Evolutionary conservation across 2,113 vertebrate species (phyloP).

Genomic region (Leucopsar rothschildi): DNA sequence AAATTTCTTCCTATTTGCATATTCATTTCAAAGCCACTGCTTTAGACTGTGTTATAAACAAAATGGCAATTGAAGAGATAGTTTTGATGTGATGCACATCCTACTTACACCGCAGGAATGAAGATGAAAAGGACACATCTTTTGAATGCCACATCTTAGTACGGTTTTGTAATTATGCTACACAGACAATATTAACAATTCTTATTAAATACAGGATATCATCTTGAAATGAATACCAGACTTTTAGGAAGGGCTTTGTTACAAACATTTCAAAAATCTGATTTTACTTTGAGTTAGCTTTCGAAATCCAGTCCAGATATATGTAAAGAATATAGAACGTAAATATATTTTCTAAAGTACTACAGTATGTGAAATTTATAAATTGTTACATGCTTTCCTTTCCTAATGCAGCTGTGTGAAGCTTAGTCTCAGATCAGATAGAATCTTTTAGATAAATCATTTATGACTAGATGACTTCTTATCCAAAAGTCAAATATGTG

Average conservation of each 20-base stretch:
- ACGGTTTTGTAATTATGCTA: constrained; percentile 51
- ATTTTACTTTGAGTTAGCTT: constrained; percentile 57
- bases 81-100: constrained; percentile 51
- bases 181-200: constrained; percentile 53
- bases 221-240: constrained; percentile 49
- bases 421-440: constrained; percentile 49
- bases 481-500: constrained; percentile 63
- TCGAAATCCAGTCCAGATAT: constrained; percentile 45
- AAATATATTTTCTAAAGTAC: constrained; percentile 55
- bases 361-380: constrained; percentile 50
- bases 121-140: constrained; percentile 45
- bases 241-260: constrained; percentile 50
- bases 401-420: constrained; percentile 24
- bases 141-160: constrained; percentile 28
- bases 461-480: constrained; percentile 57
- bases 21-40: constrained; percentile 18
- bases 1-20: constrained; percentile 38
- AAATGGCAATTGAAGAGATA: constrained; percentile 6
- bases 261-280: constrained; percentile 53
- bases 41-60: constrained; percentile 11
- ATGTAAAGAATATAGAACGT: constrained; percentile 36
- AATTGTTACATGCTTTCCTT: constrained; percentile 42
- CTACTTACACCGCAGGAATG: constrained; percentile 44
- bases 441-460: constrained; percentile 56
- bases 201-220: constrained; percentile 48